Conservation (phyloP, 2,888 invertebrate species). For the Synergus laeviventris region DNA sequence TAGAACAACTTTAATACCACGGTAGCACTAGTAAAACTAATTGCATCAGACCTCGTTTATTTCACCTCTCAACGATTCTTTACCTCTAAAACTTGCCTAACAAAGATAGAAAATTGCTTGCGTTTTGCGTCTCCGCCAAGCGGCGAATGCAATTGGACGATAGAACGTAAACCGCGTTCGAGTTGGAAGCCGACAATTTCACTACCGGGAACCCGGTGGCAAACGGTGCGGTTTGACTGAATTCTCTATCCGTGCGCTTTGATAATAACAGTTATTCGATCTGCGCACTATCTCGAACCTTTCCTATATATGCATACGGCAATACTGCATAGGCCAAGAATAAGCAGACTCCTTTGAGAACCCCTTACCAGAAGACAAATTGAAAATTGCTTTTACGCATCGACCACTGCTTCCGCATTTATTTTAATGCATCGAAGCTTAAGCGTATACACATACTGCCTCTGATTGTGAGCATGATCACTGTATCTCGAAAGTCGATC, state of each 20-base stretch:
- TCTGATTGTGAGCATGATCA: background rate
- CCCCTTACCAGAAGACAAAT: background rate
- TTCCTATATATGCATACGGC: too few relatives aligned
- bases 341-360: background rate
- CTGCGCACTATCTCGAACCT: too few relatives aligned
- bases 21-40: conserved; percentile 70
- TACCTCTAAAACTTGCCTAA: conserved; percentile 60
- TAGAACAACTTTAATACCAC: conserved; percentile 67
- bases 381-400: background rate
- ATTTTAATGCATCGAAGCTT: background rate
- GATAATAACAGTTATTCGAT: too few relatives aligned
- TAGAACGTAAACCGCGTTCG: conserved; percentile 55
- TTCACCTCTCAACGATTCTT: conserved; percentile 57
- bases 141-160: conserved; percentile 58
- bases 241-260: too few relatives aligned
- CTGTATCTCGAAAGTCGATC: conserved; percentile 1
- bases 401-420: background rate
- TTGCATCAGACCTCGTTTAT: conserved; percentile 71
- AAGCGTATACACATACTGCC: background rate
- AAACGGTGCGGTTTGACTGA: too few relatives aligned
- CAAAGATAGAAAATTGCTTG: conserved; percentile 65
- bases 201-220: conserved; percentile 20
- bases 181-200: conserved; percentile 52
- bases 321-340: background rate
- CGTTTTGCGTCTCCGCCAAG: conserved; percentile 44